Percentiles rank a stretch among this genome's conserved stretches.
phyloP scores from a whole-genome alignment of 2,113 vertebrate species.

The Excalfactoria chinensis region DNA sequence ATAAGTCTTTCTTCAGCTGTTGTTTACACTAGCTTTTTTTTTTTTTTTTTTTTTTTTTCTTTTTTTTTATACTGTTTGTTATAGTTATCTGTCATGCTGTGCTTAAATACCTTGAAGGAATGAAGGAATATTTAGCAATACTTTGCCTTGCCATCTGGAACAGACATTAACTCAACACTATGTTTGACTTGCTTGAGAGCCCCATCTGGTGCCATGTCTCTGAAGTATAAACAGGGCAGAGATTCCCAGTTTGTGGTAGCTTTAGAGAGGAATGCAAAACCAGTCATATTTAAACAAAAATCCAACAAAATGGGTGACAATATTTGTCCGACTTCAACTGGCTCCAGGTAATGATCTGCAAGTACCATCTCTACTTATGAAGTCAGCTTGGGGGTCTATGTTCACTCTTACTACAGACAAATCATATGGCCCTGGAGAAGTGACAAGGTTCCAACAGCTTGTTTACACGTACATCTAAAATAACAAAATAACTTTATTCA shows the following conservation, averaged over 20 bases:
- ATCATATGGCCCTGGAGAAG: background rate
- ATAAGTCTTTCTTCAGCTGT: conserved; percentile 26
- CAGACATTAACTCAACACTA: background rate
- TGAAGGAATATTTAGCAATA: conserved; percentile 34
- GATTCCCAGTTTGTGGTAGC: background rate
- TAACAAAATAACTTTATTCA: background rate
- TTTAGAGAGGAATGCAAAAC: background rate
- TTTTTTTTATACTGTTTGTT: background rate
- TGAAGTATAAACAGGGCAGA: conserved; percentile 1
- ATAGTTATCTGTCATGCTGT: conserved; percentile 16
- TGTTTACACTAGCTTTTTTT: conserved; percentile 1
- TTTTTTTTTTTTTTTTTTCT: background rate
- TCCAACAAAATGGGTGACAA: background rate
- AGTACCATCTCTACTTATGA: background rate
- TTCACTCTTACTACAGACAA: background rate
- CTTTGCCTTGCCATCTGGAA: conserved; percentile 47
- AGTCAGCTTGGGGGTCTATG: rapidly evolving
- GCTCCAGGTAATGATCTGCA: background rate
- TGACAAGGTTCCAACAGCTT: background rate
- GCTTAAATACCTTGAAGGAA: conserved; percentile 35
- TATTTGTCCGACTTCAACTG: background rate
- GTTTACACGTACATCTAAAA: background rate
- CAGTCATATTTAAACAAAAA: background rate
- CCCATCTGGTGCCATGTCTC: conserved; percentile 25
- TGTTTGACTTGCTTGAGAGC: background rate